Evolutionary conservation across 1,140 invertebrate species (phyloP).

Genomic region (Zaprionus vittiger): DNA sequence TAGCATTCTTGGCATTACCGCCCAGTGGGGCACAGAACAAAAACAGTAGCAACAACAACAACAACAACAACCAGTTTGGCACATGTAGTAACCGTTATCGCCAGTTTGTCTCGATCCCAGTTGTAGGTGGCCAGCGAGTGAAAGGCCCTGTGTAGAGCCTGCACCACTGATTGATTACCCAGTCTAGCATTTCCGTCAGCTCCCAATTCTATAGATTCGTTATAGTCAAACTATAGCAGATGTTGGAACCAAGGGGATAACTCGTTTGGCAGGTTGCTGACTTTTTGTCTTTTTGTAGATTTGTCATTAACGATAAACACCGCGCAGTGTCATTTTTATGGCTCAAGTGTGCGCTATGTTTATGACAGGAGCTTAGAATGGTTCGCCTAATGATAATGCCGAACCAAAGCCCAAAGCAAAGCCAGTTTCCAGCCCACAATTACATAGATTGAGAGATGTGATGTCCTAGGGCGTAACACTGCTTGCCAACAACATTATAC

Average conservation of each 20-base stretch:
- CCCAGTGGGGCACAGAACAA: constrained; percentile 44
- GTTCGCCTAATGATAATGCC: constrained; percentile 15
- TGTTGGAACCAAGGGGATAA: constrained; percentile 26
- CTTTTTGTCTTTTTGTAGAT: constrained; percentile 48
- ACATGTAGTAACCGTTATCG: constrained; percentile 73
- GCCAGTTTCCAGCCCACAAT: constrained; percentile 14
- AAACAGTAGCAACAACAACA: constrained; percentile 8
- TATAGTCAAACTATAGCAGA: constrained; percentile 35
- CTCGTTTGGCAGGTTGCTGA: constrained; percentile 65
- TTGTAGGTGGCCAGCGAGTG: constrained; percentile 67
- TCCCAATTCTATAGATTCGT: constrained; percentile 11
- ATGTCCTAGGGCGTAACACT: constrained; percentile 3
- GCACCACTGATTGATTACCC: constrained; percentile 64
- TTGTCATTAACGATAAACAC: constrained; percentile 67
- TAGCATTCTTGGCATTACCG: constrained; percentile 61
- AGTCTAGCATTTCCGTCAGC: constrained; percentile 64
- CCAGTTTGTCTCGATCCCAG: constrained; percentile 15
- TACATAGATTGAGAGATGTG: constrained; percentile 10
- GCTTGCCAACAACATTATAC: constrained; percentile 1
- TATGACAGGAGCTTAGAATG: constrained; percentile 53
- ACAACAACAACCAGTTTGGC: constrained; percentile 61
- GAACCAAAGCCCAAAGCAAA: constrained; percentile 7
- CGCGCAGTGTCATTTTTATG: constrained; percentile 55
- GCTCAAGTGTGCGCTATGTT: constrained; percentile 59
- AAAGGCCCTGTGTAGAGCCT: constrained; percentile 48